Evolutionary conservation across 1,140 invertebrate species (phyloP).

Genomic region (Bathynomus jamesi): DNA sequence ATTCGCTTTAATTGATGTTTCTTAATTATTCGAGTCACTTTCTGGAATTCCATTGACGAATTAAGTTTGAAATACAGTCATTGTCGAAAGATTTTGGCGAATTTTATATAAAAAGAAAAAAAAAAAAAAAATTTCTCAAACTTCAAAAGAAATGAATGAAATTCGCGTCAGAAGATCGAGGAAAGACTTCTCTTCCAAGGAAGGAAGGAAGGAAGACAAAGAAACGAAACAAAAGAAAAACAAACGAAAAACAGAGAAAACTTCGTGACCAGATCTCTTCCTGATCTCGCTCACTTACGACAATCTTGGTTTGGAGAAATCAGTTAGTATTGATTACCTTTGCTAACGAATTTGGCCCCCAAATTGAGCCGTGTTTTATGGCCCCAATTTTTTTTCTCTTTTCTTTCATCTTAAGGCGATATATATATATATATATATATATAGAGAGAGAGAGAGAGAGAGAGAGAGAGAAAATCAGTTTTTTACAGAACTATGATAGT

Average conservation of each 20-base stretch:
- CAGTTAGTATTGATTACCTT: background rate
- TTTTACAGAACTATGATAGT: no score
- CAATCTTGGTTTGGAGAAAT: background rate
- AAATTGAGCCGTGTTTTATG: background rate
- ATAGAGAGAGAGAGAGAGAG: background rate
- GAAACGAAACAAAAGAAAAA: background rate
- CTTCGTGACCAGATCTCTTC: background rate
- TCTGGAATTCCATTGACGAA: no score
- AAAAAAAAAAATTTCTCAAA: no score
- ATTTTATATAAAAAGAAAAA: no score
- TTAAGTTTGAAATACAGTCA: no score
- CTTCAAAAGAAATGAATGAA: no score
- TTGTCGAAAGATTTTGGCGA: no score
- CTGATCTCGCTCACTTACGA: background rate
- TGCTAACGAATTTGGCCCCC: background rate
- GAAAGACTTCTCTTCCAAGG: no score
- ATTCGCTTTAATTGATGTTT: no score
- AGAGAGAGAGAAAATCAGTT: no score
- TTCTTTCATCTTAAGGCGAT: background rate
- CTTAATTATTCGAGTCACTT: no score
- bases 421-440: background rate
- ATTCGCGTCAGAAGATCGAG: no score
- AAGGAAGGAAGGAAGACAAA: background rate
- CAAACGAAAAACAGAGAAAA: background rate
- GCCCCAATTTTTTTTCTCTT: background rate